Base-by-base conservation (phyloP, 2,113 vertebrate species). In the Halcyon senegalensis region DNA sequence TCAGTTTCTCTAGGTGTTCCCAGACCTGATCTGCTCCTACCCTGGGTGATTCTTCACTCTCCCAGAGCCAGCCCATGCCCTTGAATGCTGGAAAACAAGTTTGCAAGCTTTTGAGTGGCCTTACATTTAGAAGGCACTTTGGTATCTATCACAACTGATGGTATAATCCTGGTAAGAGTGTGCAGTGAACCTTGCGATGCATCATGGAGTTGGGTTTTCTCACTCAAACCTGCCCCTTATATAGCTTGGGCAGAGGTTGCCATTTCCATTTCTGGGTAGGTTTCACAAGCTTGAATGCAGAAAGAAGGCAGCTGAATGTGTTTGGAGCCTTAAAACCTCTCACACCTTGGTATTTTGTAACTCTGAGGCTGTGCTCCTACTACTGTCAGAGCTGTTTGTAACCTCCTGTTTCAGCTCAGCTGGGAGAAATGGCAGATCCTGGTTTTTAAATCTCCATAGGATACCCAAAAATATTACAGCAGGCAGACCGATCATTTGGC, bases 171-270 rank as follows among this genome's bases (percentile, higher is more conserved):
- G 68, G 1, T 28, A 9, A 48, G 17, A 35, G 58, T 91, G 43
- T 73, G 68, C 68, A 7, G 19, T 3, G 20, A 19, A 4, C 44
- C 50, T 51, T 60, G 35, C 23, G 76, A 2, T 19, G 18, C 7
- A 2, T 10, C 0, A 0, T 53, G 50, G n/a, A 28, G 18, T 35
- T 23, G 39, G 16, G 4, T 74, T 70, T 59, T 7, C 8, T 56
- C 9, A 56, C 20, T 92, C 53, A 74, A 9, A 59, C 41, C 37
- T 74, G 21, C 6, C 70, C 18, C 11, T 25, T 16, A 12, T 3
- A 15, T 35, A 48, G 7, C 64, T 69, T 72, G 28, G n/a, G 18
- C 37, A 11, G 41, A 60, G 35, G 19, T 67, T 91, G 51, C 15
- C 4, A 0, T 23, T n/a, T 69, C 46, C 18, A 20, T 48, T 39